Percentiles rank a stretch among this genome's conserved stretches.
Conservation (phyloP, 2,888 invertebrate genomes). For the Polydrusus cervinus region DNA sequence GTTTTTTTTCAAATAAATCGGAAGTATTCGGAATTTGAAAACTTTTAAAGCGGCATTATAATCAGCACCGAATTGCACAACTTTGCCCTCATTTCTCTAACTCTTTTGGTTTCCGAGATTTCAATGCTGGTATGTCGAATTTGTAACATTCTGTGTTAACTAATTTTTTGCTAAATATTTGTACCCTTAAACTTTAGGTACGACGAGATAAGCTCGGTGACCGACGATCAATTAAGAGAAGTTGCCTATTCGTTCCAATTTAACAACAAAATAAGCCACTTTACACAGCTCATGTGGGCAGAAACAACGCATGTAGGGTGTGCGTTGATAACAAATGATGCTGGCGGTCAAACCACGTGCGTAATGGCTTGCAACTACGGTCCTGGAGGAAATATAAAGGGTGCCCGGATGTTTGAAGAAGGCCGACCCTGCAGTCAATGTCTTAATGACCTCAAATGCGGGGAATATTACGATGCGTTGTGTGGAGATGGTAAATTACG, state of each 20-base stretch:
- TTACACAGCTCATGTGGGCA: conserved; percentile 18
- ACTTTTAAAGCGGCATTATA: too few species aligned
- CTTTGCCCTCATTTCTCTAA: too few species aligned
- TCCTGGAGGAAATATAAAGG: neutral
- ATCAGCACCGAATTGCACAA: too few species aligned
- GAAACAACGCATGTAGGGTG: conserved; percentile 16
- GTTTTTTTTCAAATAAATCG: too few species aligned
- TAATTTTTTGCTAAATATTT: neutral
- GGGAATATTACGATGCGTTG: neutral
- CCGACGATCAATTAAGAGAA: neutral
- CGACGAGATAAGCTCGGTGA: neutral
- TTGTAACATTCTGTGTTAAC: too few species aligned
- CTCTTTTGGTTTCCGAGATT: too few species aligned
- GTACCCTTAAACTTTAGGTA: neutral
- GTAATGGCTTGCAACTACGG: conserved; percentile 10
- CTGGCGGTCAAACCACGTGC: neutral
- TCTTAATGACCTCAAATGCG: neutral
- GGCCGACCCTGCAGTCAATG: conserved; percentile 9
- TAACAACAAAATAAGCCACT: neutral
- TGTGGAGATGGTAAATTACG: neutral
- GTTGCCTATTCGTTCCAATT: neutral
- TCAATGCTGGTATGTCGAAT: too few species aligned
- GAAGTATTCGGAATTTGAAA: too few species aligned
- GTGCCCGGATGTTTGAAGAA: conserved; percentile 1
- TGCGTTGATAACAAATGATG: neutral